These are phyloP conservation scores for Acridotheres tristis DNA, from an alignment of 2,797 vertebrate genomes.

Conservation along the genomic window DNA sequence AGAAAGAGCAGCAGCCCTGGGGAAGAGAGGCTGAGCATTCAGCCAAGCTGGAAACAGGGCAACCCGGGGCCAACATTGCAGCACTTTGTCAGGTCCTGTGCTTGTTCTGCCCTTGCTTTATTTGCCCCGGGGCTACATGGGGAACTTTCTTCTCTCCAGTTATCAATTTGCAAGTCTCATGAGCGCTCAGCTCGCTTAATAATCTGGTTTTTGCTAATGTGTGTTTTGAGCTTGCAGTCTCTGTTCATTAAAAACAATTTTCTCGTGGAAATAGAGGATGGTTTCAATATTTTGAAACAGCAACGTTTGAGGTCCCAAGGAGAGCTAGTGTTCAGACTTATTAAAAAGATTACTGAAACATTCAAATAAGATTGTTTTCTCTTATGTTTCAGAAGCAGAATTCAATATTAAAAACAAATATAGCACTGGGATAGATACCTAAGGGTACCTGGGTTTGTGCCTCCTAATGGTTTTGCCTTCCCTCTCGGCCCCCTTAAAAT, in stretches of 20 bases:
- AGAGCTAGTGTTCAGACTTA: background rate
- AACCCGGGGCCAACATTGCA: background rate
- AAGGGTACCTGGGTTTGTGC: background rate
- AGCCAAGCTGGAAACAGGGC: background rate
- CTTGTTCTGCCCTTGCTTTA: constrained; percentile 34
- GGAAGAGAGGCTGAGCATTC: background rate
- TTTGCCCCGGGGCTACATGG: background rate
- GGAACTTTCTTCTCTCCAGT: constrained; percentile 29
- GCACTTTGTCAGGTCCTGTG: constrained; percentile 9
- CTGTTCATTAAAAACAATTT: constrained; percentile 3
- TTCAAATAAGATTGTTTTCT: background rate
- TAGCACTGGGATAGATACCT: background rate
- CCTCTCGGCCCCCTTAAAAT: background rate
- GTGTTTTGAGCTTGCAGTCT: background rate
- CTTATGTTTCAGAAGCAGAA: background rate
- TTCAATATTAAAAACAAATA: background rate
- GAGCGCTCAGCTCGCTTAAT: background rate
- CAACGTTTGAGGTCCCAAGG: background rate
- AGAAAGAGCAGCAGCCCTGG: background rate
- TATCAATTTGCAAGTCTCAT: constrained; percentile 58
- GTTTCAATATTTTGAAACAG: background rate
- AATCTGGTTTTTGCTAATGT: background rate
- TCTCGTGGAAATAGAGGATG: background rate
- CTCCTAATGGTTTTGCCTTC: background rate
- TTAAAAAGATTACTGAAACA: background rate